Percentiles rank a stretch among this genome's conserved stretches.
phyloP scores from a whole-genome alignment of 2,113 vertebrate species.

The Chlorodrepanis virens region DNA sequence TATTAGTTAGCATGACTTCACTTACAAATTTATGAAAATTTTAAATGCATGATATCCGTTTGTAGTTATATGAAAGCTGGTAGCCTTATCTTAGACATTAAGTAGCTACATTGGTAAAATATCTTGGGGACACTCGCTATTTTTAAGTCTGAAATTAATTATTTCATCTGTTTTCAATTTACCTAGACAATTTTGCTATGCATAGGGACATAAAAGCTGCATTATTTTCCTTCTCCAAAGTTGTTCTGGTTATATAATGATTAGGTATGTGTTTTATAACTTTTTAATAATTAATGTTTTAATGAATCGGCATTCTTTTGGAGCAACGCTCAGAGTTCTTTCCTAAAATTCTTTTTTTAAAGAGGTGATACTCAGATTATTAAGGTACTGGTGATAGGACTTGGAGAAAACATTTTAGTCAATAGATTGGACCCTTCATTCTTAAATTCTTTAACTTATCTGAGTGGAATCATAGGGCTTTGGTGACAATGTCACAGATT shows the following conservation, averaged over 20 bases:
- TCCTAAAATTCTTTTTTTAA: not conserved
- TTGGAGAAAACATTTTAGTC: not conserved
- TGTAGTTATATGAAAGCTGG: not conserved
- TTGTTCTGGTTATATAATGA: not conserved
- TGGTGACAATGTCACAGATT: not conserved
- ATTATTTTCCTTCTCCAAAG: not conserved
- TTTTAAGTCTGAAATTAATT: not conserved
- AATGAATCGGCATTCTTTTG: not conserved
- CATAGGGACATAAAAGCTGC: not conserved
- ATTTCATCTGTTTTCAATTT: not conserved
- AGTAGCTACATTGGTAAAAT: not conserved
- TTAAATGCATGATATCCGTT: not conserved
- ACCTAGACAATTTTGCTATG: not conserved
- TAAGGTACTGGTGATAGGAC: not conserved
- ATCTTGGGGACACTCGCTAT: not conserved
- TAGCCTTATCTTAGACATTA: not conserved
- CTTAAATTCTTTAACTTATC: not conserved
- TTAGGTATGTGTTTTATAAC: not conserved
- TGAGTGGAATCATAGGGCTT: not conserved
- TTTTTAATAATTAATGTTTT: not conserved
- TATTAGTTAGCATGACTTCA: not conserved
- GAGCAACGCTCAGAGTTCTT: not conserved
- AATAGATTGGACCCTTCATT: not conserved
- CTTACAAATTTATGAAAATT: not conserved
- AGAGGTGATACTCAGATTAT: not conserved